These are phyloP conservation scores for Helicoverpa armigera DNA, from an alignment of 1,140 invertebrate species.

Conservation along the genomic window DNA sequence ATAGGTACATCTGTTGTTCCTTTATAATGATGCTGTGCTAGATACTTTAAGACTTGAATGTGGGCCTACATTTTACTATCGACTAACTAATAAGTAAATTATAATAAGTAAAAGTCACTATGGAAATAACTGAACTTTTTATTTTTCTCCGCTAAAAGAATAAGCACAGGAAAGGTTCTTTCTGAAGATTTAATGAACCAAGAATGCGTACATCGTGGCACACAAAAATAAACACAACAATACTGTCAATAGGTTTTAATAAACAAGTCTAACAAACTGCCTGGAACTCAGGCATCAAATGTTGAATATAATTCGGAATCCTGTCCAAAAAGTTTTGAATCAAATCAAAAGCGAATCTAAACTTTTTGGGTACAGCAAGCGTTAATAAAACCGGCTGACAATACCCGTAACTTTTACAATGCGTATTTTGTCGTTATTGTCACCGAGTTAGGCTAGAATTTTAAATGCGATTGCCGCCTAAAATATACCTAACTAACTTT, in stretches of 20 bases:
- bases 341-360: slow-evolving; percentile 41
- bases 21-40: neutral
- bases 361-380: slow-evolving; percentile 37
- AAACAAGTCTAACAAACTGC: neutral
- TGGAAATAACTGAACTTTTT: too few species aligned
- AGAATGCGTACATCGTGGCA: too few species aligned
- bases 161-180: too few species aligned
- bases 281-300: slow-evolving; percentile 20
- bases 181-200: too few species aligned
- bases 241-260: neutral
- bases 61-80: too few species aligned
- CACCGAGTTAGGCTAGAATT: slow-evolving; percentile 3
- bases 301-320: slow-evolving; percentile 8
- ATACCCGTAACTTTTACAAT: slow-evolving; percentile 42
- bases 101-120: too few species aligned
- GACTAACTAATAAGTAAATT: too few species aligned
- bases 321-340: slow-evolving; percentile 37
- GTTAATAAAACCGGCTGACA: slow-evolving; percentile 44
- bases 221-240: neutral
- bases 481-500: neutral
- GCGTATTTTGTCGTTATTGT: slow-evolving; percentile 46
- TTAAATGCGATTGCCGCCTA: slow-evolving; percentile 15
- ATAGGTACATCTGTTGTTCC: neutral
- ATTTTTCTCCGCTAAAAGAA: too few species aligned
- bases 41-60: too few species aligned